Percentiles rank a stretch among this genome's conserved stretches.
phyloP scores from a whole-genome alignment of 2,888 invertebrate species.

The Horisme vitalbata region DNA sequence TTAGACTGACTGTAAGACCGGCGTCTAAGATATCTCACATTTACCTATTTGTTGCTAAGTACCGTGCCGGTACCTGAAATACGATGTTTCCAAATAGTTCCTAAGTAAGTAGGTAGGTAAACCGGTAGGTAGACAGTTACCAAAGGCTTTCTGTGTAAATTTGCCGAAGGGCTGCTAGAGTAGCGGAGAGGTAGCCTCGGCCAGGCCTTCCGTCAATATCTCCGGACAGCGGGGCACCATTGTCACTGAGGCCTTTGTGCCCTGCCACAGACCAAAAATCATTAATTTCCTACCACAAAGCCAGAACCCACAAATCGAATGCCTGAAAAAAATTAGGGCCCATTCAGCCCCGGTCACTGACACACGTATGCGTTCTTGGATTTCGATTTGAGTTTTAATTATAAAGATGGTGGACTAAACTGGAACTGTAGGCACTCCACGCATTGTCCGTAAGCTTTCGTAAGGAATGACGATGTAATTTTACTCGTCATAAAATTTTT shows the following conservation, averaged over 20 bases:
- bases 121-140: not conserved
- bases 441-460: slow-evolving; percentile 9
- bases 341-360: slow-evolving; percentile 76
- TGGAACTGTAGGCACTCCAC: not conserved
- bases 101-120: too few relatives aligned
- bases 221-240: slow-evolving; percentile 79
- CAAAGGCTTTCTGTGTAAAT: slow-evolving; percentile 5
- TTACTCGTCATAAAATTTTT: slow-evolving; percentile 32
- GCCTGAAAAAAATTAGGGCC: slow-evolving; percentile 71
- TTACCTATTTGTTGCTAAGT: too few relatives aligned
- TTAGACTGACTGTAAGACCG: too few relatives aligned
- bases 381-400: slow-evolving; percentile 72
- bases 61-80: too few relatives aligned
- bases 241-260: slow-evolving; percentile 73
- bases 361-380: slow-evolving; percentile 56
- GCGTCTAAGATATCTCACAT: too few relatives aligned
- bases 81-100: not conserved
- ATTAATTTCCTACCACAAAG: slow-evolving; percentile 82
- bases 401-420: slow-evolving; percentile 16
- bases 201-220: slow-evolving; percentile 74
- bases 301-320: slow-evolving; percentile 80
- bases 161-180: slow-evolving; percentile 40
- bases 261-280: slow-evolving; percentile 78
- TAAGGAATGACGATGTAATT: slow-evolving; percentile 20
- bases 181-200: slow-evolving; percentile 65